Conservation (phyloP, 2,888 invertebrate species). For the Tholera decimalis region DNA sequence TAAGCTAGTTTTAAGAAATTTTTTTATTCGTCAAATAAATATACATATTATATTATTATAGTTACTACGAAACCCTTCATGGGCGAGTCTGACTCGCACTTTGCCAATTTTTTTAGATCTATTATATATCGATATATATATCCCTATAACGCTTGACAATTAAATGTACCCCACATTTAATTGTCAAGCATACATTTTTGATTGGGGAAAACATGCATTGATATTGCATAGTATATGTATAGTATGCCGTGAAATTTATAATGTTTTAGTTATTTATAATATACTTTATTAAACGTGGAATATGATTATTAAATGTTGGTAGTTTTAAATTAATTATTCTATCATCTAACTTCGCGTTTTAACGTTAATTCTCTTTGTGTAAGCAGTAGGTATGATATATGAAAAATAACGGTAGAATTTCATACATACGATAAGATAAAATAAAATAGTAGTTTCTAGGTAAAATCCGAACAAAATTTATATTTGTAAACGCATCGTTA, state of each 20-base stretch:
- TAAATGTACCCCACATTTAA: constrained; percentile 21
- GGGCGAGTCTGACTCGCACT: constrained; percentile 31
- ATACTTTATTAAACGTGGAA: constrained; percentile 10
- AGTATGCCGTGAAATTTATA: constrained; percentile 3
- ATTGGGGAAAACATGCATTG: constrained; percentile 9
- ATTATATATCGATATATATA: too few relatives aligned
- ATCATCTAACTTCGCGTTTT: neutral
- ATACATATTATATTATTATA: too few relatives aligned
- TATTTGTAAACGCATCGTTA: constrained; percentile 30
- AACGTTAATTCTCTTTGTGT: constrained; percentile 8
- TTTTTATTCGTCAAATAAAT: too few relatives aligned
- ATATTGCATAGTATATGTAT: neutral
- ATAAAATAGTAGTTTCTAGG: constrained; percentile 9
- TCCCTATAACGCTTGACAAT: constrained; percentile 9
- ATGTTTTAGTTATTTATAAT: constrained; percentile 7
- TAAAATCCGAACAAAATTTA: constrained; percentile 35
- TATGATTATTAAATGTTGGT: neutral
- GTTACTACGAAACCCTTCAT: too few relatives aligned
- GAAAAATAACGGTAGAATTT: constrained; percentile 25
- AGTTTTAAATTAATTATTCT: neutral
- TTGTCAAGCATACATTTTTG: constrained; percentile 1
- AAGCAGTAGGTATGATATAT: neutral
- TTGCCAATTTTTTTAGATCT: neutral
- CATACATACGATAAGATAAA: constrained; percentile 32
- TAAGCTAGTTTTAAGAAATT: too few relatives aligned